Evolutionary conservation across 2,888 invertebrate species (phyloP), one percentile per base, ranked within the genome.

Genomic region (Amphipyra berbera): DNA sequence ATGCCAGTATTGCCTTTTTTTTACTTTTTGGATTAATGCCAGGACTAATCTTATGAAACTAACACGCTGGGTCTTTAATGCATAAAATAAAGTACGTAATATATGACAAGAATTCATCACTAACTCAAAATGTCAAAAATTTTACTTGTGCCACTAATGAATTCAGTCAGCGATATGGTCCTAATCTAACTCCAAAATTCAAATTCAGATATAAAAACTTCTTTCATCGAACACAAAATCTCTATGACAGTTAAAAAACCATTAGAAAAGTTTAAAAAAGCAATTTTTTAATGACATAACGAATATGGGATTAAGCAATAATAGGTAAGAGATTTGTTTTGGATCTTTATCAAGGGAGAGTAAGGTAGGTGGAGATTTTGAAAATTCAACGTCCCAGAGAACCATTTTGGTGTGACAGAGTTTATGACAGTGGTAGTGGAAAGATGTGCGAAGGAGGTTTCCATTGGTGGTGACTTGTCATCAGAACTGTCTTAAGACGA

Each of bases 241-340:
- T 74, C 45, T 60, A 60, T 74, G 15, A 10, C 1, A 44, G 7
- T 0, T 10, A 8, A 30, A 66, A 66, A 42, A 48, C 62, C 61
- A 61, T 74, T 42, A 44, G 9, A 41, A 7, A 46, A 0, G 0
- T 30, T 27, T 44, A 57, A 59, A 68, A n/a, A 68, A 55, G n/a
- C 15, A 42, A 44, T 21, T 14, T 56, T 57, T 21, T 37, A 52
- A 68, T 77, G 81, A 73, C 78, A 75, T 54, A 62, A 58, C 68
- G 71, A 86, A 75, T 79, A 90, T 90, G 90, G 84, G 82, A 74
- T 60, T 82, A 49, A 80, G 82, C 65, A 74, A 72, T 59, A 87
- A 83, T 79, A 82, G 88, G 90, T 88, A 67, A 74, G 65, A 6
- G 0, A 46, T 66, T 61, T 68, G 33, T 47, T 49, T 38, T 50